Conservation (phyloP, 2,888 invertebrate species). For the Pteria penguin region DNA sequence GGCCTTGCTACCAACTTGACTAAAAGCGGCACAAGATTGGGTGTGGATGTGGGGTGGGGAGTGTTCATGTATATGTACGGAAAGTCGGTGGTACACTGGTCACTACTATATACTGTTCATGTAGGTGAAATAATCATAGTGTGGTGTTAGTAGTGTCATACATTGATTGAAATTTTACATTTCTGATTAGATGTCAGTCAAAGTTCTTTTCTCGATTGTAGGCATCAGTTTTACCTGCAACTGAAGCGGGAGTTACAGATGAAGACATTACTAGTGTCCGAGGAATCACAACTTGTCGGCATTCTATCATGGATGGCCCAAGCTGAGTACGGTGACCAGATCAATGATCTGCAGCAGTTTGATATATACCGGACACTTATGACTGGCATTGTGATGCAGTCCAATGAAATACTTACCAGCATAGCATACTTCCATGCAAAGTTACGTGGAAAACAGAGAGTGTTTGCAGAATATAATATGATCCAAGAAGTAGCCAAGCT, state of each 20-base stretch:
- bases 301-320: conserved; percentile 89
- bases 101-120: too few relatives aligned
- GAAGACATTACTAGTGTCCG: conserved; percentile 86
- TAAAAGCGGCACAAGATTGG: too few relatives aligned
- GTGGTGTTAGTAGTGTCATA: too few relatives aligned
- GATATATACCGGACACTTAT: conserved; percentile 58
- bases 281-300: conserved; percentile 86
- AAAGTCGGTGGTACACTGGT: too few relatives aligned
- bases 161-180: too few relatives aligned
- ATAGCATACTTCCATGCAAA: conserved; percentile 65
- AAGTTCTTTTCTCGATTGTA: conserved; percentile 71
- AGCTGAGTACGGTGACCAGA: conserved; percentile 86
- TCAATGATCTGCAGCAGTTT: conserved; percentile 54
- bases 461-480: conserved; percentile 91
- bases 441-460: conserved; percentile 85
- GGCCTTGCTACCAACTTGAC: too few relatives aligned
- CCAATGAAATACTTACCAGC: conserved; percentile 46
- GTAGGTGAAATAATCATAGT: too few relatives aligned
- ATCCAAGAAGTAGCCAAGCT: conserved; percentile 89
- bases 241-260: conserved; percentile 87
- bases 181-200: too few relatives aligned
- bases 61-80: too few relatives aligned
- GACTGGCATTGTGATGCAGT: conserved; percentile 44
- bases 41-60: too few relatives aligned
- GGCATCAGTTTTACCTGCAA: conserved; percentile 91